These are phyloP conservation scores for Anthonomus grandis DNA, from an alignment of 1,140 invertebrate species.

Conservation along the genomic window DNA sequence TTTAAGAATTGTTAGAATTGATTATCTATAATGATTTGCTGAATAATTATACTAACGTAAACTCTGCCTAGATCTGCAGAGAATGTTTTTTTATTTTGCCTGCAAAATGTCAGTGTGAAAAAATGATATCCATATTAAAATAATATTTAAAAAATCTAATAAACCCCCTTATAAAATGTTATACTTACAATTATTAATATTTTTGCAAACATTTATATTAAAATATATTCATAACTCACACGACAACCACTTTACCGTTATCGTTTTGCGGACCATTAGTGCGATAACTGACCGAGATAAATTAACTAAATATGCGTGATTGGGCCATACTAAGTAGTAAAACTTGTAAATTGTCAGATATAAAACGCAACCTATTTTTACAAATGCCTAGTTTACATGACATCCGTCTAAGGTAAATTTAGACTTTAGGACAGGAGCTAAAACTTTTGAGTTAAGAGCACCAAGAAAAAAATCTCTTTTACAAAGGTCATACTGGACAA, in stretches of 20 bases:
- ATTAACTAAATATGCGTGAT: constrained; percentile 24
- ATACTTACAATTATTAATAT: neutral
- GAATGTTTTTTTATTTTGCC: no score
- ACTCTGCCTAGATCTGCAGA: no score
- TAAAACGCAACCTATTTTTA: constrained; percentile 16
- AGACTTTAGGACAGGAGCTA: constrained; percentile 13
- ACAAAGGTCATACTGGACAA: no score
- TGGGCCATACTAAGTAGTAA: constrained; percentile 26
- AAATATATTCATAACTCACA: neutral
- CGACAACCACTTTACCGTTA: constrained; percentile 12
- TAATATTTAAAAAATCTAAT: neutral
- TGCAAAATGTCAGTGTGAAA: no score
- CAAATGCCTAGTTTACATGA: constrained; percentile 24
- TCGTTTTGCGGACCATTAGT: constrained; percentile 17
- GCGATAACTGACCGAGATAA: constrained; percentile 23
- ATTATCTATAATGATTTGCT: no score
- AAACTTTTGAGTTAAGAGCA: neutral
- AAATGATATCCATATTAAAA: neutral
- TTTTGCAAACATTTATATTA: neutral
- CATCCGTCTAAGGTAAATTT: constrained; percentile 15
- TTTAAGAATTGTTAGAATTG: no score
- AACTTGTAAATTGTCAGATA: constrained; percentile 28
- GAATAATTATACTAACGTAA: no score
- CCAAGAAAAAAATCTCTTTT: no score
- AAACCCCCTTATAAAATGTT: neutral